phyloP scores from a whole-genome alignment of 2,113 vertebrate species.

The Gavia stellata region DNA sequence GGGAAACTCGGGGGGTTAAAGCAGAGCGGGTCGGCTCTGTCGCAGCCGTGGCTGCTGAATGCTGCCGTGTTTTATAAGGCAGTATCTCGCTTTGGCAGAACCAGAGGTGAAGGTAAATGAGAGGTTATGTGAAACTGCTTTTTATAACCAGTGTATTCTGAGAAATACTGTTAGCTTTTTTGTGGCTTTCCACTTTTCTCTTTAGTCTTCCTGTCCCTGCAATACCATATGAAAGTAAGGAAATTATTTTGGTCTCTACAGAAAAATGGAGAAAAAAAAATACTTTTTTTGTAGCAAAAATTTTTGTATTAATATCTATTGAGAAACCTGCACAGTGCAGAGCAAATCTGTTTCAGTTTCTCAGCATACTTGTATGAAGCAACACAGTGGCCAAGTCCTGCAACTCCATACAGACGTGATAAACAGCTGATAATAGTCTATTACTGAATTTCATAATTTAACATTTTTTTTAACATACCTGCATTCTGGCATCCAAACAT shows the following conservation, averaged over 20 bases:
- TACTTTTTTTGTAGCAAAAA: background rate
- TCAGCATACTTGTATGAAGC: background rate
- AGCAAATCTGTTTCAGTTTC: background rate
- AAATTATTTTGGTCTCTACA: background rate
- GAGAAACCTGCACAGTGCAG: background rate
- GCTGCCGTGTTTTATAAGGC: background rate
- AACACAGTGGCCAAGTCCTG: background rate
- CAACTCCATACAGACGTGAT: background rate
- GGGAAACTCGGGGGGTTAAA: fast-evolving
- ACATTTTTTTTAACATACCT: background rate
- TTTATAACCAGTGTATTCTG: background rate
- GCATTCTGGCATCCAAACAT: background rate
- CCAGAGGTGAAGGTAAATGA: background rate
- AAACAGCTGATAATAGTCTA: background rate
- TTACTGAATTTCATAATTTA: background rate
- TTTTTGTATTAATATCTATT: background rate
- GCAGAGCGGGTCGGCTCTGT: fast-evolving
- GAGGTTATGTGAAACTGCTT: background rate
- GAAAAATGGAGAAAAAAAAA: background rate
- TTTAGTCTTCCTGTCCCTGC: background rate
- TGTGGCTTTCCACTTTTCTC: background rate
- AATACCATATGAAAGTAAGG: background rate
- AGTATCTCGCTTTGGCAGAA: background rate
- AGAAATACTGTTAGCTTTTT: background rate
- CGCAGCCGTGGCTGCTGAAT: background rate